Evolutionary conservation across 2,113 vertebrate genomes (phyloP).

Genomic region (Cyanistes caeruleus): DNA sequence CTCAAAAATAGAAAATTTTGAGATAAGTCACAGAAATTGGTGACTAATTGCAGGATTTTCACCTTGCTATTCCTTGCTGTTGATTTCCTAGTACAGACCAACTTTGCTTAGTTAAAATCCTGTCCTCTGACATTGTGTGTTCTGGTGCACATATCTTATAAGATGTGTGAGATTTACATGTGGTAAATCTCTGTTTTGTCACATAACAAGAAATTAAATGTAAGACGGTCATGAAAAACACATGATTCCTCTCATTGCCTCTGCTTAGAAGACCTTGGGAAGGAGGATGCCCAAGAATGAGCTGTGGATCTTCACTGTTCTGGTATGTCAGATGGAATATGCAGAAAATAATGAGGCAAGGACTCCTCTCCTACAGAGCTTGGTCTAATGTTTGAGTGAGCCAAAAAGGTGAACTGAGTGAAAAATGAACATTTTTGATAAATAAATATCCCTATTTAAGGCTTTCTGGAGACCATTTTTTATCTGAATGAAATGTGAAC

Average conservation of each 20-base stretch:
- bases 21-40: not conserved
- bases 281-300: not conserved
- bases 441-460: not conserved
- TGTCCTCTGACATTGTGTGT: not conserved
- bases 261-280: not conserved
- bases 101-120: not conserved
- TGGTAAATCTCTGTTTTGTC: not conserved
- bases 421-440: not conserved
- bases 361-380: not conserved
- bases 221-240: not conserved
- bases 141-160: not conserved
- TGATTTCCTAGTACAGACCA: not conserved
- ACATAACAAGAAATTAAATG: not conserved
- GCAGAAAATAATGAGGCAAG: not conserved
- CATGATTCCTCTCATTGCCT: not conserved
- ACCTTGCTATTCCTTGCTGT: not conserved
- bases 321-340: not conserved
- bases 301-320: not conserved
- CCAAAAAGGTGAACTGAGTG: not conserved
- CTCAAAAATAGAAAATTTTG: not conserved
- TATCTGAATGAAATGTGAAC: not conserved
- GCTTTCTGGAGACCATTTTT: not conserved
- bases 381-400: not conserved
- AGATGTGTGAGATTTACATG: too few species aligned
- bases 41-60: not conserved